A percentile compares a stretch with the other conserved stretches of the same genome.
phyloP scores from a whole-genome alignment of 2,888 invertebrate species.

The Volucella zonaria region DNA sequence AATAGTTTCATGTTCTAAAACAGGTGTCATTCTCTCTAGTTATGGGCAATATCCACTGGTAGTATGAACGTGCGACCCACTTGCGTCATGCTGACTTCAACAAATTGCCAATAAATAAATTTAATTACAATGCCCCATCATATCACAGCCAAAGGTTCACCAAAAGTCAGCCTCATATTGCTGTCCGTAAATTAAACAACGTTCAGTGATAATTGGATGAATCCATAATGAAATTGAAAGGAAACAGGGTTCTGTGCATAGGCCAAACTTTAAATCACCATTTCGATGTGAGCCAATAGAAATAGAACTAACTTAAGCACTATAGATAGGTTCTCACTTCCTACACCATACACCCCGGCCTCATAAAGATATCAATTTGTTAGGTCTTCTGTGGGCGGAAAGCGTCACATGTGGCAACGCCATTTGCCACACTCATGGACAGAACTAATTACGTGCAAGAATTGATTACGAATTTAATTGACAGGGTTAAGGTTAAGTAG shows the following conservation, averaged over 20 bases:
- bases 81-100: not conserved
- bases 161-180: slow-evolving; percentile 34
- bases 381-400: slow-evolving; percentile 46
- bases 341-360: not conserved
- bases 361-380: slow-evolving; percentile 25
- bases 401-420: slow-evolving; percentile 14
- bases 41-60: no score
- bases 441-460: slow-evolving; percentile 30
- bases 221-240: slow-evolving; percentile 14
- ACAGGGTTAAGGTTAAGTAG: slow-evolving; percentile 69
- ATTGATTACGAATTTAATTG: slow-evolving; percentile 56
- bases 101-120: slow-evolving; percentile 39
- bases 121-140: slow-evolving; percentile 32
- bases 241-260: slow-evolving; percentile 28
- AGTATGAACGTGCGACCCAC: no score
- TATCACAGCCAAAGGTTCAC: slow-evolving; percentile 28
- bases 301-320: not conserved
- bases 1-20: no score
- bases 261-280: slow-evolving; percentile 36
- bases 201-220: slow-evolving; percentile 51
- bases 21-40: no score
- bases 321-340: no score
- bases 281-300: not conserved
- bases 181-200: slow-evolving; percentile 46
- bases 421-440: slow-evolving; percentile 8